These are phyloP conservation scores for Diglossa cyanea DNA, from an alignment of 2,797 vertebrate genomes.

Conservation along the genomic window DNA sequence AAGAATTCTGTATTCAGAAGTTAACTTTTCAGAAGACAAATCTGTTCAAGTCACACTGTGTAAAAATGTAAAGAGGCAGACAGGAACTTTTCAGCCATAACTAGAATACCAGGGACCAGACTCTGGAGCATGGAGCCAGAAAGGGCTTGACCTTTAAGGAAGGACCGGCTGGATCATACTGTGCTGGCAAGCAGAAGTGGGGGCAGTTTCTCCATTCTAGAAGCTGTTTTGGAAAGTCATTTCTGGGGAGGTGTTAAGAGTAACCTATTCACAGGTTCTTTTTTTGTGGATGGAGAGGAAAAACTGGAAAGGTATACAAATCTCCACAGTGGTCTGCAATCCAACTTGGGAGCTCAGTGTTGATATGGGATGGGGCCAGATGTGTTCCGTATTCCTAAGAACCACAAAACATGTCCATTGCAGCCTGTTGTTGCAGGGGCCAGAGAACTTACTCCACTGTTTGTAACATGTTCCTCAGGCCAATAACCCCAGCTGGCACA, in stretches of 20 bases:
- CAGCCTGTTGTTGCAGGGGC: constrained; percentile 69
- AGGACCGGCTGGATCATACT: constrained; percentile 47
- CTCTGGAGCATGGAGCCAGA: constrained; percentile 66
- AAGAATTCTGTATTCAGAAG: constrained; percentile 44
- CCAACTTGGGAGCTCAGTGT: constrained; percentile 51
- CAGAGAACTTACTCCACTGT: constrained; percentile 72
- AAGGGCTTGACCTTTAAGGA: constrained; percentile 54
- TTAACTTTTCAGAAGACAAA: constrained; percentile 64
- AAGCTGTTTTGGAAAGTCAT: constrained; percentile 41
- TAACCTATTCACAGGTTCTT: constrained; percentile 25
- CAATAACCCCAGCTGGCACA: constrained; percentile 56
- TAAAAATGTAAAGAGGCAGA: constrained; percentile 59
- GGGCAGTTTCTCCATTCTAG: constrained; percentile 52
- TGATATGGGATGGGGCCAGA: constrained; percentile 51
- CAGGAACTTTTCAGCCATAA: constrained; percentile 18
- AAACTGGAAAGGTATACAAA: constrained; percentile 3
- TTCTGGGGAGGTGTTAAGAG: constrained; percentile 1
- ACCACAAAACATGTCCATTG: constrained; percentile 70
- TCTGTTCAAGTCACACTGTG: constrained; percentile 57
- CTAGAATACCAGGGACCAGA: constrained; percentile 50
- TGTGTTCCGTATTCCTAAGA: constrained; percentile 69
- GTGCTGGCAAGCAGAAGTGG: constrained; percentile 20
- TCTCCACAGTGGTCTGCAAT: constrained; percentile 66
- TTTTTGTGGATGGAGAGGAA: not conserved
- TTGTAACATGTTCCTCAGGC: constrained; percentile 57